Evolutionary conservation across 2,797 vertebrate genomes (phyloP), one percentile per base, ranked within the genome.

Genomic region (Chelonia mydas): DNA sequence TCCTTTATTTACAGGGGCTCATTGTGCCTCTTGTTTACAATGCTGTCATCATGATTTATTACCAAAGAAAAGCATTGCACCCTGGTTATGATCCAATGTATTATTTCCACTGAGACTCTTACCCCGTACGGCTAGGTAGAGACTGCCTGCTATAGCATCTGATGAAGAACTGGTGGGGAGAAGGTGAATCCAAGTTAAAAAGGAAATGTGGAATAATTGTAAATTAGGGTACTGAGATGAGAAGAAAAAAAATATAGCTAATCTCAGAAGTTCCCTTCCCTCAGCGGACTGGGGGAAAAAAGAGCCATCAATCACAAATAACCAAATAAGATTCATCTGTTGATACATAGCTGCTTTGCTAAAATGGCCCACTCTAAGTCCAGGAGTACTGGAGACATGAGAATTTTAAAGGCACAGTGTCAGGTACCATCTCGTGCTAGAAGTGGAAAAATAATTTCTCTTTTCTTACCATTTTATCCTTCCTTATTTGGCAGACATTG

Each of bases 61-160:
- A 90, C 81, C 86, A 78, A 93, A 84, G 83, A 94, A 93, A 78
- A 87, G 23, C 55, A 83, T 80, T 83, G 80, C 93, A 83, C 96
- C 95, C 97, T 97, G 93, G 95, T 97, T 96, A 97, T 90, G 90
- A 97, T 96, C 90, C 96, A 96, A 89, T 80, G 88, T 93, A 92
- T 97, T 96, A 96, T 96, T 92, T 93, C 93, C 8, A 2, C 1
- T 3, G 87, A 93, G 88, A 55, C 86, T 88, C 91, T 94, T 89
- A 87, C 94, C 84, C 91, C 53, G 1, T 25, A 87, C 81, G 53
- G 84, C 83, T 93, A 72, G 79, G 61, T n/a, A 49, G 78, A 55
- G 88, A 87, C 77, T 77, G 91, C 51, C 85, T 84, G 68, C 19
- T 45, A 53, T 85, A 23, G 51, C 57, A 27, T 25, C 7, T 57